phyloP scores from a whole-genome alignment of 2,113 vertebrate species.

The Lophura nycthemera region DNA sequence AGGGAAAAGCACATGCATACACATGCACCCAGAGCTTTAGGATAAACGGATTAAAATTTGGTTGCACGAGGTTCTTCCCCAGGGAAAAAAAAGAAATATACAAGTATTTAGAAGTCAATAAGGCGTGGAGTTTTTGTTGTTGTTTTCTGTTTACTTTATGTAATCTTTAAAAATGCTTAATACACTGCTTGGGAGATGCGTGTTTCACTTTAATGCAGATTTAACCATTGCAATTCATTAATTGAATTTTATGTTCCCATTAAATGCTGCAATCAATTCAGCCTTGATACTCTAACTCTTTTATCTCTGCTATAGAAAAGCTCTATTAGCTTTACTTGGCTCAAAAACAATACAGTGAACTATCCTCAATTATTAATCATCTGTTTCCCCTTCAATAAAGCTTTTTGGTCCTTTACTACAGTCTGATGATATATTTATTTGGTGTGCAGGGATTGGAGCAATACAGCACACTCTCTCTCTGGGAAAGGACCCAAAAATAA shows the following conservation, averaged over 20 bases:
- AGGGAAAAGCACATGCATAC: not conserved
- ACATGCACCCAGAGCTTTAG: not conserved
- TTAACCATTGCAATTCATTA: constrained; percentile 59
- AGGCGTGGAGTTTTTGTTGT: not conserved
- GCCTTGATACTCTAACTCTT: not conserved
- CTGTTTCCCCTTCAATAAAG: constrained; percentile 44
- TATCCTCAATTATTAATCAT: constrained; percentile 65
- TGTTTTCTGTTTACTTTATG: not conserved
- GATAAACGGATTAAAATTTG: not conserved
- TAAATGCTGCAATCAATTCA: constrained; percentile 30
- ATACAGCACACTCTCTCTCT: constrained; percentile 44
- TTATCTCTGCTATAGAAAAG: not conserved
- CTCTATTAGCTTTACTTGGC: constrained; percentile 56
- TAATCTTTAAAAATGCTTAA: constrained; percentile 15
- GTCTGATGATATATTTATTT: constrained; percentile 36
- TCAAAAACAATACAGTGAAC: constrained; percentile 43
- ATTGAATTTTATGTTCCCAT: constrained; percentile 6
- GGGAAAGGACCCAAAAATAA: constrained; percentile 68
- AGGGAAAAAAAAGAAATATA: not conserved
- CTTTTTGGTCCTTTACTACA: constrained; percentile 38
- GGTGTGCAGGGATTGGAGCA: constrained; percentile 45
- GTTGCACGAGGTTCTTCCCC: not conserved
- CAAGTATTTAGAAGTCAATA: not conserved
- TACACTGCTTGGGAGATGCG: not conserved
- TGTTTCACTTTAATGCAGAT: not conserved